Percentiles rank a stretch among this genome's conserved stretches.
phyloP scores from a whole-genome alignment of 2,797 vertebrate genomes.

The Pipistrellus pipistrellus region DNA sequence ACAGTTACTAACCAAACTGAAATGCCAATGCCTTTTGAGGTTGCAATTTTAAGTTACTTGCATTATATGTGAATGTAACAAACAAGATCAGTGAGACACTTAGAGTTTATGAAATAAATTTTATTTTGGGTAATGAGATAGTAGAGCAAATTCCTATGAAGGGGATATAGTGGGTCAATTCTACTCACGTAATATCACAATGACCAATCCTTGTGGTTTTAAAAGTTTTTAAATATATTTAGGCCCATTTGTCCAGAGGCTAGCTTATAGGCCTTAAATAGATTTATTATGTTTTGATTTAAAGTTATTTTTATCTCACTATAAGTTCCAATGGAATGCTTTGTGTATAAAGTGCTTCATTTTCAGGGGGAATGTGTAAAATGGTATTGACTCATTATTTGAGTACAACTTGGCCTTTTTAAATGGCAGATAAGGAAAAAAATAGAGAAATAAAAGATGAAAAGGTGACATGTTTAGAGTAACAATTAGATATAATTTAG shows the following conservation, averaged over 20 bases:
- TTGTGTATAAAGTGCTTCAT: not conserved
- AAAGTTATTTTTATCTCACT: not conserved
- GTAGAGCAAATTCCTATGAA: not conserved
- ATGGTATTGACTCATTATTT: not conserved
- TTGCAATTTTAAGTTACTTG: not conserved
- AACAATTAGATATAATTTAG: constrained; percentile 3
- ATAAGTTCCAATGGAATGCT: not conserved
- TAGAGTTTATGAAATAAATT: not conserved
- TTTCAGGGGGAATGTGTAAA: not conserved
- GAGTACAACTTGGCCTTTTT: not conserved
- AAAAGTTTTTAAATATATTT: not conserved
- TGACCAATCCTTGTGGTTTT: not conserved
- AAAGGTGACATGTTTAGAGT: not conserved
- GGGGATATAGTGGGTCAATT: not conserved
- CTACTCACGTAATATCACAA: not conserved
- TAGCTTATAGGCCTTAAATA: not conserved
- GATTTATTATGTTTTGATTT: not conserved
- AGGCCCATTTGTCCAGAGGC: not conserved
- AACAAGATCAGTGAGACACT: not conserved
- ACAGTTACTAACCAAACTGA: not conserved
- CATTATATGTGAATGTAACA: not conserved
- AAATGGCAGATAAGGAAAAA: not conserved
- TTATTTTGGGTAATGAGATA: not conserved
- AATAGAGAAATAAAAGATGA: not conserved
- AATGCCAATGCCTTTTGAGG: not conserved